A percentile compares a stretch with the other conserved stretches of the same genome.
Evolutionary conservation across 2,113 vertebrate species (phyloP).

Genomic region (Gobius niger): DNA sequence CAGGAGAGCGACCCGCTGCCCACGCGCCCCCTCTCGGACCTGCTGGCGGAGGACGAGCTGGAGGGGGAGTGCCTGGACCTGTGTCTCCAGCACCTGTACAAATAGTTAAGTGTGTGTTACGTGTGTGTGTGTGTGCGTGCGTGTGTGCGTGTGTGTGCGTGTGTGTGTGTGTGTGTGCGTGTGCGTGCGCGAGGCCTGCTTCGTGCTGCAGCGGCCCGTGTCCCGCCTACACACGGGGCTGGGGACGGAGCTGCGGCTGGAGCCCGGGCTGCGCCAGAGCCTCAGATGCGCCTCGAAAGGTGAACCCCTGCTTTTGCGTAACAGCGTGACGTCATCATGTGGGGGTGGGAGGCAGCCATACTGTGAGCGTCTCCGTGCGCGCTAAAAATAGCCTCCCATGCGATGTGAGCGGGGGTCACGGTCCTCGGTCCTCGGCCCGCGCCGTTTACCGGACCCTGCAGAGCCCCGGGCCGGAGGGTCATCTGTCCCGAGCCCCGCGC

Average conservation of each 20-base stretch:
- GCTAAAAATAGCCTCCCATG: slow-evolving; percentile 65
- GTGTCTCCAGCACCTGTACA: slow-evolving; percentile 98
- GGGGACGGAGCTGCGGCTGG: too few species aligned
- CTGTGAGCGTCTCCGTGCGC: slow-evolving; percentile 46
- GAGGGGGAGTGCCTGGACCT: slow-evolving; percentile 96
- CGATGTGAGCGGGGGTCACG: slow-evolving; percentile 43
- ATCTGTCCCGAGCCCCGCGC: not conserved
- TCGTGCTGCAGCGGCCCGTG: slow-evolving; percentile 4
- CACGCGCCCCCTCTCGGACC: slow-evolving; percentile 83
- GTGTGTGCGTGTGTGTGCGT: slow-evolving; percentile 61
- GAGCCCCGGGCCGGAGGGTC: too few species aligned
- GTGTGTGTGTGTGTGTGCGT: not conserved
- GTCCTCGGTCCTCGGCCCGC: not conserved
- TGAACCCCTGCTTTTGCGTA: slow-evolving; percentile 75
- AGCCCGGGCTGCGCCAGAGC: too few species aligned
- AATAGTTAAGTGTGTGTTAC: slow-evolving; percentile 90
- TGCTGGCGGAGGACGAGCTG: slow-evolving; percentile 89
- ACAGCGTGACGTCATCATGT: slow-evolving; percentile 62
- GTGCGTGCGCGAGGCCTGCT: slow-evolving; percentile 10
- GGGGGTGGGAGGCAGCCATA: slow-evolving; percentile 55
- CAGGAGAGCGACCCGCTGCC: slow-evolving; percentile 85
- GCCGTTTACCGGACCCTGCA: not conserved
- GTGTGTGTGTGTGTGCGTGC: not conserved
- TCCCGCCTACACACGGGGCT: slow-evolving; percentile 1
- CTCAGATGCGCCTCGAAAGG: slow-evolving; percentile 50